Percentiles rank a stretch among this genome's conserved stretches.
Evolutionary conservation across 2,888 invertebrate species (phyloP).

Genomic region (Gastracanthus pulcherrimus): DNA sequence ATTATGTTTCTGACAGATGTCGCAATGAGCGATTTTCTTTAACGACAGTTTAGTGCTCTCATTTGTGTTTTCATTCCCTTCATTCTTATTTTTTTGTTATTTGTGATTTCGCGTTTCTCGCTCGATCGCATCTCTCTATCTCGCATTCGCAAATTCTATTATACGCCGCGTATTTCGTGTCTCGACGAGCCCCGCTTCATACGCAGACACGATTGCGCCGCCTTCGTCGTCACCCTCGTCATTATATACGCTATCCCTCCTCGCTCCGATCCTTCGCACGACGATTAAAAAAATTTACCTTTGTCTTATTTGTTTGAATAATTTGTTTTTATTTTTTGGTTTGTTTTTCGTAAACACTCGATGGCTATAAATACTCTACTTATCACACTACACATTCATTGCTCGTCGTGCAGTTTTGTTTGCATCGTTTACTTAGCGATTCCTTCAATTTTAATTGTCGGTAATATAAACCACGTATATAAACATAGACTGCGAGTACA

Average conservation of each 20-base stretch:
- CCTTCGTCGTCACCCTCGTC: background rate
- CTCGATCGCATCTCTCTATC: background rate
- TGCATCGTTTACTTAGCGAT: constrained; percentile 34
- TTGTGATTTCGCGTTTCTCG: background rate
- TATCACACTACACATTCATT: constrained; percentile 67
- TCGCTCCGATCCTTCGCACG: background rate
- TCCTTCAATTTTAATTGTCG: constrained; percentile 62
- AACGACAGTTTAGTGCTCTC: constrained; percentile 48
- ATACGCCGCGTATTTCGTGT: background rate
- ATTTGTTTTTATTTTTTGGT: constrained; percentile 13
- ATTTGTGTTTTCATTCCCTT: background rate
- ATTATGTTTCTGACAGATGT: constrained; percentile 56
- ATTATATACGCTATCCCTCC: background rate
- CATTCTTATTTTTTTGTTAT: background rate
- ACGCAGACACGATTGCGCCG: background rate
- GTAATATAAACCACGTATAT: constrained; percentile 77
- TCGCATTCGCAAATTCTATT: background rate
- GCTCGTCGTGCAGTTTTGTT: constrained; percentile 63
- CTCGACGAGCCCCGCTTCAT: too few relatives aligned
- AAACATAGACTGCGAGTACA: constrained; percentile 76
- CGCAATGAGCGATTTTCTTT: constrained; percentile 49
- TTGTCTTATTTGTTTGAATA: constrained; percentile 44
- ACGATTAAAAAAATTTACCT: constrained; percentile 20
- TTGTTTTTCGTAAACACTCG: constrained; percentile 51
- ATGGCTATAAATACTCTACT: constrained; percentile 57